Conservation (phyloP, 2,797 vertebrate species). For the Periparus ater region DNA sequence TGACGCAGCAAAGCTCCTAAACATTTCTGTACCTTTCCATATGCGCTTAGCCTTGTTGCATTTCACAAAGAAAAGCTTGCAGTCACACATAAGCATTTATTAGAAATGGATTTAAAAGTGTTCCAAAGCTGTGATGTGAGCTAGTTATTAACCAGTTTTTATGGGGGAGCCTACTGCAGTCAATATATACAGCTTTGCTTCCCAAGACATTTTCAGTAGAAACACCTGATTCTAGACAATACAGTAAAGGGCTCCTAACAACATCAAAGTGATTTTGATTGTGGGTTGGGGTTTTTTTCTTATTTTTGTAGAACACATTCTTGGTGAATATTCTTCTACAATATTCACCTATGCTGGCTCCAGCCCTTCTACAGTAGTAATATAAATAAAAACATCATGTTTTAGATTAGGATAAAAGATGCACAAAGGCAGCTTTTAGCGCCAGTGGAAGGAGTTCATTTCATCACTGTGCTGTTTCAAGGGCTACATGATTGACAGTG, state of each 20-base stretch:
- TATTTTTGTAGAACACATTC: neutral
- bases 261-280: neutral
- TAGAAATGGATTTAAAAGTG: neutral
- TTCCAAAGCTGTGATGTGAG: neutral
- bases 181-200: neutral
- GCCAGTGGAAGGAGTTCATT: neutral
- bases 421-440: neutral
- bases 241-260: neutral
- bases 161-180: neutral
- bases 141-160: neutral
- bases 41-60: neutral
- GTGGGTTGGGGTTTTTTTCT: fast-evolving
- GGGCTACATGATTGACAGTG: conserved; percentile 31
- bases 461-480: neutral
- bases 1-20: neutral
- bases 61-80: neutral
- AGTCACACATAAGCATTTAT: neutral
- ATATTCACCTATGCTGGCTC: neutral
- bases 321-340: neutral
- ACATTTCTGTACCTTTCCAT: neutral
- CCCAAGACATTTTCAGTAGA: neutral
- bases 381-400: neutral
- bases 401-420: neutral
- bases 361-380: neutral
- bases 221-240: neutral